Percentiles rank a stretch among this genome's conserved stretches.
These are phyloP conservation scores for Emydura subglobosa DNA, from an alignment of 2,113 vertebrate species.

Conservation along the genomic window DNA sequence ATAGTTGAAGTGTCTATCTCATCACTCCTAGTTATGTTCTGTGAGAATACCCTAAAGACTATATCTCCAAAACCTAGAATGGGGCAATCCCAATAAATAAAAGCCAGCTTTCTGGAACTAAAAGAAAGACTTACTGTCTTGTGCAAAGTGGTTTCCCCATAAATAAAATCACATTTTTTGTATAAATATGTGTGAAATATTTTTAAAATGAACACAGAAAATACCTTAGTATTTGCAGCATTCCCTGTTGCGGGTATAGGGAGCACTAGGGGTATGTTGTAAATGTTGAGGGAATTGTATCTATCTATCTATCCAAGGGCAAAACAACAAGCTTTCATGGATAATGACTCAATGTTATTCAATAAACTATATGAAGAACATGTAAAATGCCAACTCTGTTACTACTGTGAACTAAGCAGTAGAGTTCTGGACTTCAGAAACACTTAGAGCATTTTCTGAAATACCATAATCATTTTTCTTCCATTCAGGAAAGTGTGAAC, in stretches of 20 bases:
- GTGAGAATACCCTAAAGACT: neutral
- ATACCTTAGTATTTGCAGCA: neutral
- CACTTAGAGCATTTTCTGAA: conserved; percentile 21
- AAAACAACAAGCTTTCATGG: neutral
- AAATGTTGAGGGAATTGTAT: rapidly evolving
- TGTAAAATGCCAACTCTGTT: neutral
- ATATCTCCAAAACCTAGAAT: neutral
- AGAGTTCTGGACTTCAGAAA: neutral
- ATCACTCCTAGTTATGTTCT: neutral
- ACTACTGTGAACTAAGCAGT: neutral
- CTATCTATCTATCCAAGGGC: neutral
- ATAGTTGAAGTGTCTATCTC: neutral
- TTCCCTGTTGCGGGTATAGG: neutral
- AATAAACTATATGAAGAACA: neutral
- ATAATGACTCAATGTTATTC: neutral
- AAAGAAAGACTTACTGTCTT: neutral
- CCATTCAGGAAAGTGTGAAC: conserved; percentile 50
- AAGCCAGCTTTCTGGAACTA: neutral
- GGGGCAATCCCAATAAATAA: neutral
- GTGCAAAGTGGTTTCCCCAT: neutral
- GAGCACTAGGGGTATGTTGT: neutral
- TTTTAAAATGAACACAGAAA: neutral
- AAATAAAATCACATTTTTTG: neutral
- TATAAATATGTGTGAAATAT: neutral
- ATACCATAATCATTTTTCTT: conserved; percentile 29